Base-by-base conservation (phyloP, 2,113 vertebrate species). In the Penelope pileata region DNA sequence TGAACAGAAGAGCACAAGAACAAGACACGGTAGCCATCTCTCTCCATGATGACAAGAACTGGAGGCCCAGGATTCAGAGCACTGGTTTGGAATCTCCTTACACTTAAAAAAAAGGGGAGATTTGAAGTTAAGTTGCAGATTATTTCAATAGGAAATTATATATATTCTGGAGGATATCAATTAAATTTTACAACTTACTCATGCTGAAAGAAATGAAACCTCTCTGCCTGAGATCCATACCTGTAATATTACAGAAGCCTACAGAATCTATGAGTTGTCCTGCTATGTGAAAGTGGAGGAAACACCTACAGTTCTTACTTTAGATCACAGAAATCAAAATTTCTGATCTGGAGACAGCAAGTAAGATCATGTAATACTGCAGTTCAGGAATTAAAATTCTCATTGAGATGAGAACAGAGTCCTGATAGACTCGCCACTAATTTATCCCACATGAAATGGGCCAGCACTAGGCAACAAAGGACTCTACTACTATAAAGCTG, bases 361-460 rank as follows among this genome's bases (percentile, higher is more conserved):
- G 1, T 2, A 69, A 21, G 17, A 82, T 24, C 19, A 4, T 1
- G 0, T 17, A 34, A n/a, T 60, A 10, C 9, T 30, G 18, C 29
- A 45, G 5, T n/a, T 51, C 17, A 62, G 19, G 48, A 91, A 50
- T 40, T 38, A 64, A 82, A 91, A 64, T 6, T 68, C 29, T 60
- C 8, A n/a, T 23, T 43, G 26, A 40, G 10, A 36, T 40, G 10
- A 83, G 29, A 83, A 56, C 12, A 22, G 18, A 62, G 26, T 45
- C 72, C 47, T 58, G 26, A 62, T 6, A 54, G 24, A 70, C 38
- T 8, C 5, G 59, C 30, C 38, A 76, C 15, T 12, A 62, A 70
- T 70, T 60, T 75, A 13, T 42, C 16, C 70, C 26, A n/a, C 8
- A 3, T 32, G 38, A 83, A 86, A 7, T 6, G 4, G 8, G 15